A percentile compares a stretch with the other conserved stretches of the same genome.
Evolutionary conservation across 1,140 invertebrate species (phyloP).

Genomic region (Cotesia chilonis): DNA sequence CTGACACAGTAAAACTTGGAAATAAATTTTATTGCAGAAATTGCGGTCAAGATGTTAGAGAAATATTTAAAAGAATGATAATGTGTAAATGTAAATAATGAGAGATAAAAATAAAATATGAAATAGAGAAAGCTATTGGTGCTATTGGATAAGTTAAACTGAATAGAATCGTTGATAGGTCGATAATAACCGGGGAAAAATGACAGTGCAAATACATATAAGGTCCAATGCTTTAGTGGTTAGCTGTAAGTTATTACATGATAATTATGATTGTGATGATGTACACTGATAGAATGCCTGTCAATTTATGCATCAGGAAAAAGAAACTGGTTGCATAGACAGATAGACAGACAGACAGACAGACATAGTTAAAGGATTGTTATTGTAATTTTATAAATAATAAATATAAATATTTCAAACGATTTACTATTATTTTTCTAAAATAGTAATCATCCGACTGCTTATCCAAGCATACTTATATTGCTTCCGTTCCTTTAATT

Average conservation of each 20-base stretch:
- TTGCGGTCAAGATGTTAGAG: slow-evolving; percentile 10
- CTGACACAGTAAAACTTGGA: no score
- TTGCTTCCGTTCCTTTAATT: slow-evolving; percentile 45
- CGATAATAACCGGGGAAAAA: no score
- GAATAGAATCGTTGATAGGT: slow-evolving; percentile 14
- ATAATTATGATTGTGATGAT: no score
- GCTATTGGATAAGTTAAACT: slow-evolving; percentile 32
- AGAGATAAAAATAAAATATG: slow-evolving; percentile 23
- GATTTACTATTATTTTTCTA: slow-evolving; percentile 14
- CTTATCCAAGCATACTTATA: slow-evolving; percentile 34
- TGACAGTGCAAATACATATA: no score
- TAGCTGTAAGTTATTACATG: no score
- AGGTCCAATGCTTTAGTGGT: no score
- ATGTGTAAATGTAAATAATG: neutral
- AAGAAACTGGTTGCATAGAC: no score
- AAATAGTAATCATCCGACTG: slow-evolving; percentile 11
- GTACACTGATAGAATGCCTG: no score
- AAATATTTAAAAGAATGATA: neutral
- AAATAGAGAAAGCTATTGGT: slow-evolving; percentile 40
- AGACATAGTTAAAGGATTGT: no score
- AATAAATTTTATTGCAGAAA: slow-evolving; percentile 6
- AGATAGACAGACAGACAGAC: no score
- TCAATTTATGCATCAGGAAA: no score
- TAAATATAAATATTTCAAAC: slow-evolving; percentile 8
- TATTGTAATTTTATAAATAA: no score